Evolutionary conservation across 2,888 invertebrate genomes (phyloP).

Genomic region (Augochlorella aurata): DNA sequence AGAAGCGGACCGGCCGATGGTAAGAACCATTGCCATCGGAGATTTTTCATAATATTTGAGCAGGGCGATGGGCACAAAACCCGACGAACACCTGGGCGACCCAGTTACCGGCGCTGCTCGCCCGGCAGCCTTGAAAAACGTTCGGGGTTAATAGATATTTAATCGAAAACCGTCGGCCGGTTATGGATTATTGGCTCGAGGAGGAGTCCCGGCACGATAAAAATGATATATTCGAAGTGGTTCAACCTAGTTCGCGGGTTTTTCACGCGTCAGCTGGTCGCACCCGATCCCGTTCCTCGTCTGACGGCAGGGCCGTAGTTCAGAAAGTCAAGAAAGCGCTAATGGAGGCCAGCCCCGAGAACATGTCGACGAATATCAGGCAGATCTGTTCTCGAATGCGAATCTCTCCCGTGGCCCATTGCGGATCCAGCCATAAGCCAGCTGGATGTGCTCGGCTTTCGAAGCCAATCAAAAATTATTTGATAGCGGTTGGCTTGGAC

Average conservation of each 20-base stretch:
- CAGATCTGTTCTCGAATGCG: not conserved
- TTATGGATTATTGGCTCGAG: conserved; percentile 44
- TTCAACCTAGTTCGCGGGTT: conserved; percentile 41
- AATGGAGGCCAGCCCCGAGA: conserved; percentile 46
- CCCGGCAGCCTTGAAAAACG: conserved; percentile 3
- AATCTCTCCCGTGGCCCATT: not conserved
- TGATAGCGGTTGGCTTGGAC: not conserved
- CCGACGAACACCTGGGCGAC: not conserved
- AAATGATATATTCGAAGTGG: conserved; percentile 50
- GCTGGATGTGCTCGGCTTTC: conserved; percentile 12
- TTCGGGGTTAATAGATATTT: conserved; percentile 49
- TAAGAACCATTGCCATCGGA: not conserved
- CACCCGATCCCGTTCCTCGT: conserved; percentile 8
- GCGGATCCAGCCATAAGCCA: not conserved
- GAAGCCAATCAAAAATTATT: conserved; percentile 61
- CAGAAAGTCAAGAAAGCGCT: conserved; percentile 59
- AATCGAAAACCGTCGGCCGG: conserved; percentile 39
- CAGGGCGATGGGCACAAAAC: conserved; percentile 6
- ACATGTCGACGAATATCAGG: no score
- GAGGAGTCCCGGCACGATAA: conserved; percentile 33
- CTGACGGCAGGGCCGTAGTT: not conserved
- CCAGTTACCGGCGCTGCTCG: not conserved
- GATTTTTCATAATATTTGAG: conserved; percentile 10
- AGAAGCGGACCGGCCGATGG: not conserved
- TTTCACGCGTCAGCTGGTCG: conserved; percentile 62